phyloP scores from a whole-genome alignment of 2,797 vertebrate genomes.

The Sternotherus odoratus region DNA sequence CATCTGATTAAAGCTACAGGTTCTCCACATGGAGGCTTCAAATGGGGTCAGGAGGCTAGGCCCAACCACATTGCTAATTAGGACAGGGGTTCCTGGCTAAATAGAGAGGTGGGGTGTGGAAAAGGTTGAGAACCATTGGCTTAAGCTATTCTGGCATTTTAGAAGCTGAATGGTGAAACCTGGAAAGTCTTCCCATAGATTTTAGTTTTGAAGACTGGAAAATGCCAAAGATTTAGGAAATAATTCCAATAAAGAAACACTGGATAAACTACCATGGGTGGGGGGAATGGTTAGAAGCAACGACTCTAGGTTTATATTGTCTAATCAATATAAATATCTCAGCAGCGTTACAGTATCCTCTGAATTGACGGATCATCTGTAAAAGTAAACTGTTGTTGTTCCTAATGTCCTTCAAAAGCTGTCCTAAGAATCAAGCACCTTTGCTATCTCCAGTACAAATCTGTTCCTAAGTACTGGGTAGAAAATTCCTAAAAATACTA shows the following conservation, averaged over 20 bases:
- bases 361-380: conserved; percentile 11
- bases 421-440: neutral
- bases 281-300: neutral
- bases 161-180: neutral
- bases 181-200: fast-evolving
- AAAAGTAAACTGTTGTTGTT: conserved; percentile 16
- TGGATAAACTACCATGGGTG: neutral
- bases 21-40: neutral
- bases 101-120: neutral
- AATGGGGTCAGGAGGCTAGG: neutral
- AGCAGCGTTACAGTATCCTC: neutral
- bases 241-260: neutral
- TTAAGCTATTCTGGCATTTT: neutral
- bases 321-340: conserved; percentile 15
- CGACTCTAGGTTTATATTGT: neutral
- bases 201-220: neutral
- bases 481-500: neutral
- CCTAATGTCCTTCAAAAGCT: conserved; percentile 13
- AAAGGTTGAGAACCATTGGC: neutral
- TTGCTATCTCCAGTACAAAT: neutral
- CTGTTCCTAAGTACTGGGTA: neutral
- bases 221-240: neutral
- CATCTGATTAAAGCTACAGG: neutral
- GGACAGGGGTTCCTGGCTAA: neutral
- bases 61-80: neutral